These are phyloP conservation scores for Kryptolebias ocellatus DNA, from an alignment of 2,797 vertebrate genomes.

Conservation along the genomic window DNA sequence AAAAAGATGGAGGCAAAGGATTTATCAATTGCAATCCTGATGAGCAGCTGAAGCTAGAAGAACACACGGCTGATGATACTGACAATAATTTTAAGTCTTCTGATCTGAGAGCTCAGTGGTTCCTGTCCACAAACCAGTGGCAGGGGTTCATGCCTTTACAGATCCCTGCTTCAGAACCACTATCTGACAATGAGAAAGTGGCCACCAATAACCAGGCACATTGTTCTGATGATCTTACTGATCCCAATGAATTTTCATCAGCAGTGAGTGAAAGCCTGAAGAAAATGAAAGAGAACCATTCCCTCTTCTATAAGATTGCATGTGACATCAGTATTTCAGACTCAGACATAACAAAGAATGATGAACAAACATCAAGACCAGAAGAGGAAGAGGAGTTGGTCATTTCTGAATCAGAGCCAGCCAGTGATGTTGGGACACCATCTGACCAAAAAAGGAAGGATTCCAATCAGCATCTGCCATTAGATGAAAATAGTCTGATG, in stretches of 20 bases:
- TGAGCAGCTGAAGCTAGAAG: slow-evolving; percentile 40
- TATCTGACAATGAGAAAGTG: slow-evolving; percentile 37
- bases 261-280: slow-evolving; percentile 68
- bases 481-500: slow-evolving; percentile 18
- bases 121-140: slow-evolving; percentile 78
- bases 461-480: slow-evolving; percentile 5
- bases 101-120: slow-evolving; percentile 78
- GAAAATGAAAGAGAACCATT: slow-evolving; percentile 78
- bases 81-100: slow-evolving; percentile 50
- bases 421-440: not conserved
- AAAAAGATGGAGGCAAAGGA: slow-evolving; percentile 56
- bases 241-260: slow-evolving; percentile 55
- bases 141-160: slow-evolving; percentile 73
- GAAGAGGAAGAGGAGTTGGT: slow-evolving; percentile 47
- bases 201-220: slow-evolving; percentile 35
- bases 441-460: slow-evolving; percentile 25
- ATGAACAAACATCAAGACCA: slow-evolving; percentile 31
- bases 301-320: slow-evolving; percentile 77
- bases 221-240: slow-evolving; percentile 24
- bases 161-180: slow-evolving; percentile 52
- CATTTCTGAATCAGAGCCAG: slow-evolving; percentile 38
- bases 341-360: slow-evolving; percentile 69
- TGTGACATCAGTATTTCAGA: slow-evolving; percentile 79
- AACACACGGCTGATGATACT: slow-evolving; percentile 29
- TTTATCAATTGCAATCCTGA: slow-evolving; percentile 32